phyloP scores from a whole-genome alignment of 2,113 vertebrate genomes.

The Siphamia tubifer region DNA sequence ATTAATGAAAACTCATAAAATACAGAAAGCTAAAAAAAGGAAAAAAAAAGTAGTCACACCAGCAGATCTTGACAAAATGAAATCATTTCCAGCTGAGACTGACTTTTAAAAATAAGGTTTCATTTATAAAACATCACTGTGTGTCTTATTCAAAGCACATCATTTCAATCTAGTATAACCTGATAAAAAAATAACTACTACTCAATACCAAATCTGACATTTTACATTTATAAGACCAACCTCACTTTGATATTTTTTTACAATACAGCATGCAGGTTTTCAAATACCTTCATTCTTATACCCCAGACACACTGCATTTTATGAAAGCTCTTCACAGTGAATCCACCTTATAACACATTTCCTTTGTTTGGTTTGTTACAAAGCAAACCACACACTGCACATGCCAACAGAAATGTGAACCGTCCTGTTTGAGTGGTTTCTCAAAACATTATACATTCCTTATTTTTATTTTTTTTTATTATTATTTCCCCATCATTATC shows the following conservation, averaged over 20 bases:
- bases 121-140: background rate
- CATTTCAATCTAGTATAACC: background rate
- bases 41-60: background rate
- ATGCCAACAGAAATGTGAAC: too few relatives aligned
- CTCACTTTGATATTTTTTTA: slow-evolving; percentile 8
- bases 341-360: background rate
- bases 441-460: background rate
- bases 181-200: background rate
- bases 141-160: background rate
- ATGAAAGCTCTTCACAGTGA: background rate
- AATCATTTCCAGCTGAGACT: slow-evolving; percentile 42
- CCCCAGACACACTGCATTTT: background rate
- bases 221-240: slow-evolving; percentile 15
- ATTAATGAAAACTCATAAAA: slow-evolving; percentile 47
- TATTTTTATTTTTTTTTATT: background rate
- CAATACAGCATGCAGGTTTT: background rate
- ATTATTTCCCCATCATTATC: background rate
- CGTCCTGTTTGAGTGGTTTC: too few relatives aligned
- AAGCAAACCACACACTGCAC: too few relatives aligned
- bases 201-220: slow-evolving; percentile 9
- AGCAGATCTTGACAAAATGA: slow-evolving; percentile 16
- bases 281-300: slow-evolving; percentile 1
- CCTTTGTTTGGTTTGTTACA: too few relatives aligned
- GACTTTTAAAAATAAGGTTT: slow-evolving; percentile 44
- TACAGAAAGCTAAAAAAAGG: background rate